phyloP scores from a whole-genome alignment of 2,797 vertebrate species.

The Harpagifer antarcticus region DNA sequence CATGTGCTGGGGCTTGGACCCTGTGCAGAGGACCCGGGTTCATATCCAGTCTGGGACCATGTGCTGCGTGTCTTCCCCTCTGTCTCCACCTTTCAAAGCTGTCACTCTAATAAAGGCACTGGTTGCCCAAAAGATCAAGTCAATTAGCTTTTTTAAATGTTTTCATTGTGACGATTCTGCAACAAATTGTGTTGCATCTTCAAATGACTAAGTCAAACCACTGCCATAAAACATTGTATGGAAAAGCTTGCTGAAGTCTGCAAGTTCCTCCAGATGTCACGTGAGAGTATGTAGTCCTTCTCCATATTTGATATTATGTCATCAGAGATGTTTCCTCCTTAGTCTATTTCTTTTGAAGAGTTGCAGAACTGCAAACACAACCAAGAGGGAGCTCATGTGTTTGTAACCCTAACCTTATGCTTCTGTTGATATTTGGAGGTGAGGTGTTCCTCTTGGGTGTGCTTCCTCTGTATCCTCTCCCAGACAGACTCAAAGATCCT shows the following conservation, averaged over 20 bases:
- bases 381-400: not conserved
- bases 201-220: too few species aligned
- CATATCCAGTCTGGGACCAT: too few species aligned
- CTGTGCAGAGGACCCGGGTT: too few species aligned
- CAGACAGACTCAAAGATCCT: slow-evolving; percentile 28
- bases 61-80: too few species aligned
- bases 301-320: not conserved
- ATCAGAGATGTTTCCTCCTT: not conserved
- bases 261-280: not conserved
- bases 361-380: not conserved
- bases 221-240: not conserved
- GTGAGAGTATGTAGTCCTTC: not conserved
- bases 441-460: slow-evolving; percentile 3
- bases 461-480: slow-evolving; percentile 33
- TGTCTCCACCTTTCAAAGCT: too few species aligned
- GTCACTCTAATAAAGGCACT: too few species aligned
- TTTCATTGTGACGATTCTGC: too few species aligned
- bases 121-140: too few species aligned
- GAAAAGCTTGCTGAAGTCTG: not conserved
- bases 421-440: slow-evolving; percentile 47
- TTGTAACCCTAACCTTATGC: slow-evolving; percentile 58
- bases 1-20: too few species aligned
- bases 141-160: too few species aligned
- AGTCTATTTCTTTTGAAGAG: not conserved
- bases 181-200: too few species aligned